A percentile compares a stretch with the other conserved stretches of the same genome.
Evolutionary conservation across 2,113 vertebrate genomes (phyloP).

Genomic region (Vireo altiloquus): DNA sequence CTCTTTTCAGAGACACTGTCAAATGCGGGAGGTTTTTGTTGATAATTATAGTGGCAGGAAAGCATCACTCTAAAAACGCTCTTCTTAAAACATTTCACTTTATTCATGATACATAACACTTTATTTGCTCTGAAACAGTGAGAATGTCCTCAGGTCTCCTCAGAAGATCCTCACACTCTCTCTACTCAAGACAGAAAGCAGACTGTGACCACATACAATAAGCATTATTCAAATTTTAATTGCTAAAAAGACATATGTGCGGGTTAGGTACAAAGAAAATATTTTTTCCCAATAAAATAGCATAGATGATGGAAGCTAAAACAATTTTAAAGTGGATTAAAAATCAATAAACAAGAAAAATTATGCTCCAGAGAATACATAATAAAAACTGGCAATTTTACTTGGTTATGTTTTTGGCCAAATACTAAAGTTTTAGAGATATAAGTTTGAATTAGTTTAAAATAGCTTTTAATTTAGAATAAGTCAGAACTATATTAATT

Average conservation of each 20-base stretch:
- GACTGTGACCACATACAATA: background rate
- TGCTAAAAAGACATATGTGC: background rate
- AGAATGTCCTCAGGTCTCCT: background rate
- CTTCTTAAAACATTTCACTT: background rate
- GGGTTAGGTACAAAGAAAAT: background rate
- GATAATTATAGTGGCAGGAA: background rate
- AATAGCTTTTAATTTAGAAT: background rate
- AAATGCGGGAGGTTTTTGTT: fast-evolving
- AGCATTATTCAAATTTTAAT: background rate
- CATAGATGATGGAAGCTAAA: background rate
- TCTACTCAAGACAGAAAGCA: background rate
- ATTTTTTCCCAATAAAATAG: background rate
- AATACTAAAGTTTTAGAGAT: background rate
- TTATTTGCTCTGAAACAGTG: background rate
- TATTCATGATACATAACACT: background rate
- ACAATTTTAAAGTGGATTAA: background rate
- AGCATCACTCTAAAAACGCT: background rate
- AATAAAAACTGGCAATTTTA: background rate
- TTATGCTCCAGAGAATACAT: background rate
- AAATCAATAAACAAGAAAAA: background rate
- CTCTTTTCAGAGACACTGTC: background rate
- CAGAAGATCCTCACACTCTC: background rate
- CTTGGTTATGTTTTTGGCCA: background rate
- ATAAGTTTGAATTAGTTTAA: background rate
- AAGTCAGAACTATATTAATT: background rate